Evolutionary conservation across 2,113 vertebrate genomes (phyloP).

Genomic region (Pollachius pollachius): DNA sequence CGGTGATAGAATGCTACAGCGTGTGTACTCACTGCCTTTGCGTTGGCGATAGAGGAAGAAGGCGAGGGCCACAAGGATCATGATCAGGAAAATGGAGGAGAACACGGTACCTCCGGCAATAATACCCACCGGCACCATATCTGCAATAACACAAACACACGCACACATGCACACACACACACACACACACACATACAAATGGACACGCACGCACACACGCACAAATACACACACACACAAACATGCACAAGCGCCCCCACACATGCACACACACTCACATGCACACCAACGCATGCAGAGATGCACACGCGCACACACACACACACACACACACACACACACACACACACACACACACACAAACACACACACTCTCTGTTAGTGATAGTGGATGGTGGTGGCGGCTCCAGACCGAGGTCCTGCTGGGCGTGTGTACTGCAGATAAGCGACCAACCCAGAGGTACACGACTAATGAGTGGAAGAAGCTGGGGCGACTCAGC

Average conservation of each 20-base stretch:
- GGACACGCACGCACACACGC: constrained; percentile 26
- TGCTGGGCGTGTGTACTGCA: no score
- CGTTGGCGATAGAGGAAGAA: constrained; percentile 91
- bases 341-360: constrained; percentile 23
- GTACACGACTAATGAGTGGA: no score
- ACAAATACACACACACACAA: constrained; percentile 13
- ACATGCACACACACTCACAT: constrained; percentile 1
- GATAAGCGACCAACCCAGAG: no score
- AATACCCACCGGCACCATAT: constrained; percentile 86
- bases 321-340: no score
- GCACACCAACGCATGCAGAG: background rate
- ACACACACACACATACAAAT: no score
- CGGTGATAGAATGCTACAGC: no score
- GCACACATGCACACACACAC: no score
- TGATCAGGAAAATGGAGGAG: constrained; percentile 79
- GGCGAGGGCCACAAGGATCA: constrained; percentile 77
- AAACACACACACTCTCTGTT: constrained; percentile 14
- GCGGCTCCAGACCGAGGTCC: no score
- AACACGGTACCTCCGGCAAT: constrained; percentile 85
- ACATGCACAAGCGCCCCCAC: no score
- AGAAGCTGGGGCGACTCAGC: no score
- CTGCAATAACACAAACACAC: constrained; percentile 56
- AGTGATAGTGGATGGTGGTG: background rate
- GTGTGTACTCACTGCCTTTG: constrained; percentile 89
- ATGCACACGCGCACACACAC: no score